These are phyloP conservation scores for Chauna torquata DNA, from an alignment of 2,113 vertebrate genomes.

Conservation along the genomic window DNA sequence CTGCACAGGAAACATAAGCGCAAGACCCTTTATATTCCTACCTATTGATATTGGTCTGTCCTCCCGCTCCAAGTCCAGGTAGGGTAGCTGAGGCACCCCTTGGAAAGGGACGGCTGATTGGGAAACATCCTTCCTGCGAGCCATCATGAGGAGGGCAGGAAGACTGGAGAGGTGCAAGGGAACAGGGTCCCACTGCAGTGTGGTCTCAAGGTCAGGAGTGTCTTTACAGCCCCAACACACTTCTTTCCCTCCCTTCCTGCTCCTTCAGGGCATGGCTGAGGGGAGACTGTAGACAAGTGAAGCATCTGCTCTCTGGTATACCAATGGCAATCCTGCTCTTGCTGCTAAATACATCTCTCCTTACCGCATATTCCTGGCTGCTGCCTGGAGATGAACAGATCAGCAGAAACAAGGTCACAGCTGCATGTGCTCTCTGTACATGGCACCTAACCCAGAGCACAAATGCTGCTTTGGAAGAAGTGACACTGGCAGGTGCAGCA, in stretches of 20 bases:
- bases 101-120: neutral
- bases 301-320: neutral
- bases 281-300: neutral
- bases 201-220: neutral
- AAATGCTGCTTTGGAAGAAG: neutral
- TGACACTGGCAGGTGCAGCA: neutral
- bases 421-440: neutral
- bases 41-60: neutral
- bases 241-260: neutral
- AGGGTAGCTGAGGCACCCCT: neutral
- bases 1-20: neutral
- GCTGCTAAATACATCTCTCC: neutral
- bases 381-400: neutral
- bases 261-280: neutral
- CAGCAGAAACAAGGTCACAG: slow-evolving; percentile 33
- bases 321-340: neutral
- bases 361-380: neutral
- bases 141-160: neutral
- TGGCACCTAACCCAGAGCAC: neutral
- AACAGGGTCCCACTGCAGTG: neutral
- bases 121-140: neutral
- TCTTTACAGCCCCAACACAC: neutral
- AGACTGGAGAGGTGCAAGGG: neutral
- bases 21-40: neutral
- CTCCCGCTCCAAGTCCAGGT: neutral